These are phyloP conservation scores for Samia ricini DNA, from an alignment of 1,140 invertebrate genomes.

Conservation along the genomic window DNA sequence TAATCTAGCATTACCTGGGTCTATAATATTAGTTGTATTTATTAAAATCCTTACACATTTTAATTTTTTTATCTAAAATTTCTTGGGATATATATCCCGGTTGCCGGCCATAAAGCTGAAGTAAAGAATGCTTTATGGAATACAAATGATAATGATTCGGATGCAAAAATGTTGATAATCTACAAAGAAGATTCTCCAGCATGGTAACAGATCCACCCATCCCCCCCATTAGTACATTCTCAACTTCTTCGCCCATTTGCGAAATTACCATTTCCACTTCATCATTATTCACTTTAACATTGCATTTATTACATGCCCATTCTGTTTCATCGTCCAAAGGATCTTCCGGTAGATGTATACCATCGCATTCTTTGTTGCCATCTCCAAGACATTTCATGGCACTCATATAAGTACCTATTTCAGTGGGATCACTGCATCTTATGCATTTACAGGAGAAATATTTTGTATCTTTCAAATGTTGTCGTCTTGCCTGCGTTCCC, in stretches of 20 bases:
- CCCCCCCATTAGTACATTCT: constrained; percentile 79
- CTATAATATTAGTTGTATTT: constrained; percentile 80
- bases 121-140: constrained; percentile 86
- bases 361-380: constrained; percentile 77
- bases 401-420: constrained; percentile 86
- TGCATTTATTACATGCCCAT: constrained; percentile 86
- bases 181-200: constrained; percentile 81
- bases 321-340: constrained; percentile 83
- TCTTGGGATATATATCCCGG: constrained; percentile 79
- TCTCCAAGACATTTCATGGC: constrained; percentile 84
- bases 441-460: constrained; percentile 87
- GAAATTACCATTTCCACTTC: constrained; percentile 79
- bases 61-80: constrained; percentile 80
- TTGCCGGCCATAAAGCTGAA: constrained; percentile 86
- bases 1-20: constrained; percentile 84
- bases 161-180: constrained; percentile 84
- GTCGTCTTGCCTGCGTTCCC: constrained; percentile 87
- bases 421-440: constrained; percentile 87
- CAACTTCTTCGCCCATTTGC: constrained; percentile 86
- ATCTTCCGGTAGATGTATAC: constrained; percentile 82
- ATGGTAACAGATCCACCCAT: constrained; percentile 79
- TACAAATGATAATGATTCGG: constrained; percentile 90
- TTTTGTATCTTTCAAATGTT: constrained; percentile 88
- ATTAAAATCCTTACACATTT: constrained; percentile 84
- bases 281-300: constrained; percentile 74